A percentile compares a stretch with the other conserved stretches of the same genome.
Evolutionary conservation across 2,113 vertebrate species (phyloP).

Genomic region (Gracilinanus agilis): DNA sequence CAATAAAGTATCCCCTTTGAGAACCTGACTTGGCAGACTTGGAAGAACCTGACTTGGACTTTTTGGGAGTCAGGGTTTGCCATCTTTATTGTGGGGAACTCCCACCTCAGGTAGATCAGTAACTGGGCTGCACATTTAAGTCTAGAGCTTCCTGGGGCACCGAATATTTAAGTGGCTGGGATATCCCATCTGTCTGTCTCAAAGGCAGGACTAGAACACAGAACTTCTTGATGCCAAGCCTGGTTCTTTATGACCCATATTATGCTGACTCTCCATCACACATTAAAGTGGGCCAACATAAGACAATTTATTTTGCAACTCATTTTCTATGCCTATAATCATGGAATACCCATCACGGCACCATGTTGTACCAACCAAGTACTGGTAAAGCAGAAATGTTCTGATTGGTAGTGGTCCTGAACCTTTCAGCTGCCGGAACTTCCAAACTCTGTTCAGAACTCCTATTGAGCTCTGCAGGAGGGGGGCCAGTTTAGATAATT

Average conservation of each 20-base stretch:
- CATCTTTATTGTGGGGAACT: neutral
- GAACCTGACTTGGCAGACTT: conserved; percentile 14
- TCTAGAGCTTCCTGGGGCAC: neutral
- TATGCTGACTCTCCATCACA: neutral
- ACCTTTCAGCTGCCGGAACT: neutral
- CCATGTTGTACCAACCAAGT: no score
- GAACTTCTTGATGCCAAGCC: neutral
- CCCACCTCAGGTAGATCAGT: neutral
- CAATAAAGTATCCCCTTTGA: neutral
- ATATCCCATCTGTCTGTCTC: neutral
- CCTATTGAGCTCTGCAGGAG: neutral
- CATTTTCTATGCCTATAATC: neutral
- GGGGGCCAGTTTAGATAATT: conserved; percentile 20
- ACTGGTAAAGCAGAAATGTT: neutral
- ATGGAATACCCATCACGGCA: neutral
- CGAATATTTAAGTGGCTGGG: neutral
- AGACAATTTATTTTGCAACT: neutral
- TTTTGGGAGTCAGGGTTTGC: neutral
- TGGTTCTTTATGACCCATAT: neutral
- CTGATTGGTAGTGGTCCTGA: conserved; percentile 33
- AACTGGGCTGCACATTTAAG: neutral
- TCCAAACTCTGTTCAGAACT: conserved; percentile 32
- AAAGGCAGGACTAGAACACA: neutral
- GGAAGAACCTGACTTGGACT: conserved; percentile 5
- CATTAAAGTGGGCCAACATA: neutral